Evolutionary conservation across 2,888 invertebrate genomes (phyloP).

Genomic region (Brachylomia viminalis): DNA sequence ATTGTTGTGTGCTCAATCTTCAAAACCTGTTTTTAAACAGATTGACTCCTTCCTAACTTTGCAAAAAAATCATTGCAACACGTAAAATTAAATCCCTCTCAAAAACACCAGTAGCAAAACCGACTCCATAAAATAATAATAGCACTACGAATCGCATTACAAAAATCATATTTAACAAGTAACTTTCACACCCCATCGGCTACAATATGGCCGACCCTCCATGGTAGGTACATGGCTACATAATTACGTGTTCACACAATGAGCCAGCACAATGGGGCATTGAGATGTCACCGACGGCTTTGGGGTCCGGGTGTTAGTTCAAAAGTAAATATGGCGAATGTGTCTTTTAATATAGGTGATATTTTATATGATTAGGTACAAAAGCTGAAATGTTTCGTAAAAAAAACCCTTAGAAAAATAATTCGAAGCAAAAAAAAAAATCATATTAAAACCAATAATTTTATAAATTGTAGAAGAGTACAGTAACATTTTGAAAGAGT

Average conservation of each 20-base stretch:
- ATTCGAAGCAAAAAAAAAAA: not conserved
- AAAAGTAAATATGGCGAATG: conserved; percentile 60
- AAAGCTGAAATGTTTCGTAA: not conserved
- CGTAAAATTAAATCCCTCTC: conserved; percentile 31
- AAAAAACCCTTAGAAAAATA: not conserved
- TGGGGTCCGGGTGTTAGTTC: conserved; percentile 47
- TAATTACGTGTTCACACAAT: conserved; percentile 78
- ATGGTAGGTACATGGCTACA: conserved; percentile 74
- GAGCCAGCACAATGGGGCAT: conserved; percentile 69
- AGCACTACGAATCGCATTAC: conserved; percentile 74
- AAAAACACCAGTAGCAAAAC: conserved; percentile 38
- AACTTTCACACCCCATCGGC: conserved; percentile 76
- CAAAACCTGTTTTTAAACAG: no score
- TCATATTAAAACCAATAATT: not conserved
- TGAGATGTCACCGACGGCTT: conserved; percentile 56
- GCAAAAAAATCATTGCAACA: conserved; percentile 5
- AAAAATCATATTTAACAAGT: conserved; percentile 78
- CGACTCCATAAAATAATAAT: conserved; percentile 64
- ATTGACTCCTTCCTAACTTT: not conserved
- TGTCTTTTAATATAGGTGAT: conserved; percentile 25
- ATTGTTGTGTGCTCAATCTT: no score
- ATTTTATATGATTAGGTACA: conserved; percentile 4
- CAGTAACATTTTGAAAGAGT: no score
- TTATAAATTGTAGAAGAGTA: not conserved
- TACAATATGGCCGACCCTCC: conserved; percentile 69